A percentile compares a stretch with the other conserved stretches of the same genome.
These are phyloP conservation scores for Apodemia mormo DNA, from an alignment of 2,888 invertebrate genomes.

Conservation along the genomic window DNA sequence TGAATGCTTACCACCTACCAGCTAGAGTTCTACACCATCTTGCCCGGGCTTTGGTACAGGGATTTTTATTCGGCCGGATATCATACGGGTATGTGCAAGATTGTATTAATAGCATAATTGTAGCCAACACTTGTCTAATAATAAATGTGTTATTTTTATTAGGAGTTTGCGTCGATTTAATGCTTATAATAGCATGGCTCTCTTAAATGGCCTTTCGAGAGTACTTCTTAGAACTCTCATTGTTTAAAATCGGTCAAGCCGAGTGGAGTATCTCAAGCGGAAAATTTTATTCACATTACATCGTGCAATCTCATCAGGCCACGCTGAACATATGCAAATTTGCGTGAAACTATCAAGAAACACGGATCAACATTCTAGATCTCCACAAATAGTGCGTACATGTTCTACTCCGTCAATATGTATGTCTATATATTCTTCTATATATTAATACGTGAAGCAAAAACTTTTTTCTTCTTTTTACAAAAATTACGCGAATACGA, in stretches of 20 bases:
- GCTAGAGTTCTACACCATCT: no score
- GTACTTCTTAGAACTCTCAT: background rate
- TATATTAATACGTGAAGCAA: no score
- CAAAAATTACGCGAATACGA: no score
- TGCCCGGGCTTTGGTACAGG: no score
- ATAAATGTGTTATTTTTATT: background rate
- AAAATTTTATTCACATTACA: constrained; percentile 59
- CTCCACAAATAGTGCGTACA: constrained; percentile 21
- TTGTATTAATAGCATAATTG: no score
- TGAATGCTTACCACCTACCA: no score
- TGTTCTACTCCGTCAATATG: background rate
- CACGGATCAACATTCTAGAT: constrained; percentile 27
- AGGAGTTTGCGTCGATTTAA: background rate
- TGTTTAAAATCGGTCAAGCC: constrained; percentile 10
- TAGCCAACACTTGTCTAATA: no score
- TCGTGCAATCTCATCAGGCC: constrained; percentile 57
- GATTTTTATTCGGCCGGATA: no score
- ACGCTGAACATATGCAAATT: constrained; percentile 50
- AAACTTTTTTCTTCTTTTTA: no score
- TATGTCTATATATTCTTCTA: background rate
- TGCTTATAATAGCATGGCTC: background rate
- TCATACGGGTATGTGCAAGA: no score
- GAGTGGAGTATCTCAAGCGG: constrained; percentile 44
- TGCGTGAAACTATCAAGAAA: constrained; percentile 54
- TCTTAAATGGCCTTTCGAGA: background rate